Percentiles rank a stretch among this genome's conserved stretches.
These are phyloP conservation scores for Monochamus alternatus DNA, from an alignment of 2,888 invertebrate genomes.

Conservation along the genomic window DNA sequence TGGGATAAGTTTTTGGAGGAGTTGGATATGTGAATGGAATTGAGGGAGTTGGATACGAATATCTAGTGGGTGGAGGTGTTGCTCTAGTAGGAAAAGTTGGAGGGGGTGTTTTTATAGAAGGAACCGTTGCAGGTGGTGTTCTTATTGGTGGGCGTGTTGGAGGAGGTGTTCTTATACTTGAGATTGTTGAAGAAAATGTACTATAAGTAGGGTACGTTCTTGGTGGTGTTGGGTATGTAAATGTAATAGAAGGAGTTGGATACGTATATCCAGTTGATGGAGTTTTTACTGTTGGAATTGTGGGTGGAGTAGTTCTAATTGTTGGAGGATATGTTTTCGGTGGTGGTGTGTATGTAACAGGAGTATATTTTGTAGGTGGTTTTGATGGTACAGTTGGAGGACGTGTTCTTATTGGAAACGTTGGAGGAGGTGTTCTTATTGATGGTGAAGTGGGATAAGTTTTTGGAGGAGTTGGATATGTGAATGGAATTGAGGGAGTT, in stretches of 20 bases:
- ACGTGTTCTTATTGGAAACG: neutral
- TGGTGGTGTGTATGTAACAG: no score
- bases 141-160: neutral
- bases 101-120: neutral
- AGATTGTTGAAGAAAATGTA: neutral
- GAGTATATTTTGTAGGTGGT: no score
- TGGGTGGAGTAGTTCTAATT: neutral
- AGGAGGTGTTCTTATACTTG: neutral
- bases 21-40: neutral
- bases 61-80: constrained; percentile 5
- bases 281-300: neutral
- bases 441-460: constrained; percentile 13
- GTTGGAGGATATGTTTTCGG: neutral
- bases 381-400: no score
- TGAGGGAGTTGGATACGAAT: constrained; percentile 3
- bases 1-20: neutral
- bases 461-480: neutral
- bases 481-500: constrained; percentile 12
- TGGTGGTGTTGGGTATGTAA: constrained; percentile 1
- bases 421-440: neutral
- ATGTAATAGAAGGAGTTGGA: neutral
- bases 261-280: constrained; percentile 2
- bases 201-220: neutral
- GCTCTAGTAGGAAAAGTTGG: neutral
- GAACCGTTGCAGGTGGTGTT: neutral